Evolutionary conservation across 2,797 vertebrate genomes (phyloP), one percentile per base, ranked within the genome.

Genomic region (Phaenicophaeus curvirostris): DNA sequence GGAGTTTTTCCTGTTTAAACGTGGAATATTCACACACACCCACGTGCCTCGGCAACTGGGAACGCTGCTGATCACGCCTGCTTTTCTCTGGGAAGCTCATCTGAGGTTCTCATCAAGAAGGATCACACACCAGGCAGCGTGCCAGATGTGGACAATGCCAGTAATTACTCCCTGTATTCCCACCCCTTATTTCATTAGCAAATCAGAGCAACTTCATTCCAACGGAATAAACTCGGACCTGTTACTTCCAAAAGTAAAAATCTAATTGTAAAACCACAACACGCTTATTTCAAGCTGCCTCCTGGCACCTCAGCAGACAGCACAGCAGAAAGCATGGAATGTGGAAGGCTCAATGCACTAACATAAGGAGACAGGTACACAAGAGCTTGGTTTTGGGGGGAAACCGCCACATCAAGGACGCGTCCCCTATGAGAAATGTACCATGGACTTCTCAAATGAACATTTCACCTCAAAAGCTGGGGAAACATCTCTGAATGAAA

Each of bases 41-140:
- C 2, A 31, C 1, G 1, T 1, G 51, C 62, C 72, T 13, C 2
- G 0, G 61, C 1, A 1, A 8, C 18, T 3, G 23, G 14, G 4
- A 27, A 5, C 1, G 1, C 33, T 4, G 15, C n/a, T 30, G 31
- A 7, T 27, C 21, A 20, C 7, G 27, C 48, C 57, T 1, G 6
- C 10, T 24, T 37, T 28, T 20, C 39, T 4, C 48, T 2, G 4
- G 1, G 3, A 46, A 30, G 30, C 2, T 25, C 18, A 10, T 5
- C 57, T 1, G 2, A 71, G 5, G 33, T 50, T 72, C 89, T 41
- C 15, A 9, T 2, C 20, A 6, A 27, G 20, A 11, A 28, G 11
- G 8, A 54, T 5, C 4, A 28, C 12, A 16, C 35, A 10, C 2
- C 25, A 12, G 66, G 13, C 35, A 53, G 27, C 5, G 1, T 1